Conservation (phyloP, 2,113 vertebrate species). For the Mugil cephalus region DNA sequence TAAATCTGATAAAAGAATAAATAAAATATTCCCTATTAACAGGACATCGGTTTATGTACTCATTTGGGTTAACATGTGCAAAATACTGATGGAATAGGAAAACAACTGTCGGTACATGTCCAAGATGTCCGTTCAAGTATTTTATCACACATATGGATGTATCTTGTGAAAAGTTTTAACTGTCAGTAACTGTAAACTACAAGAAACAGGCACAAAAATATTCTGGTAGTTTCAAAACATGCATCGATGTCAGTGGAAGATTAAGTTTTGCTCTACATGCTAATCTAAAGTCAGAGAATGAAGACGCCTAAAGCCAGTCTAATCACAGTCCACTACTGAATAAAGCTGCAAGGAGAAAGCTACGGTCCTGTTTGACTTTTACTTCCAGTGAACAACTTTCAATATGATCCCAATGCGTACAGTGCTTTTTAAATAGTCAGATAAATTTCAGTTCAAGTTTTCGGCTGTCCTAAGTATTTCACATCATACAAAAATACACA, state of each 20-base stretch:
- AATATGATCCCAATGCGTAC: constrained; percentile 17
- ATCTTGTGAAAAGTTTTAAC: constrained; percentile 40
- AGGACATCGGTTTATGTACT: constrained; percentile 9
- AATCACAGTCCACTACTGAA: constrained; percentile 45
- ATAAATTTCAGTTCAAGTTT: constrained; percentile 61
- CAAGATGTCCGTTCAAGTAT: constrained; percentile 53
- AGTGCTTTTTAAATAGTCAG: constrained; percentile 33
- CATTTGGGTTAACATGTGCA: constrained; percentile 49
- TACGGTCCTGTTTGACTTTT: constrained; percentile 3
- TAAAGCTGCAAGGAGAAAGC: constrained; percentile 42
- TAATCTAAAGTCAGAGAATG: constrained; percentile 41
- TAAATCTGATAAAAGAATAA: constrained; percentile 28
- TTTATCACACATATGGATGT: constrained; percentile 24
- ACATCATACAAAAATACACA: constrained; percentile 62
- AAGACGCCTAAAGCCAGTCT: constrained; percentile 39
- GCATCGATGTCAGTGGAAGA: constrained; percentile 58
- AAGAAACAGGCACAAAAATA: constrained; percentile 68
- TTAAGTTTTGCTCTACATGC: constrained; percentile 66
- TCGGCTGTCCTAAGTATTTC: constrained; percentile 28
- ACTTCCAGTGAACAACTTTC: constrained; percentile 5
- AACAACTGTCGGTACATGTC: constrained; percentile 46
- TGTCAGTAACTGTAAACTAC: constrained; percentile 54
- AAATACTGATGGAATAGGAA: constrained; percentile 50
- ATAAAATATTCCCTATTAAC: constrained; percentile 33
- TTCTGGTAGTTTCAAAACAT: constrained; percentile 65